Base-by-base conservation (phyloP, 2,113 vertebrate species). In the Sorex fumeus region DNA sequence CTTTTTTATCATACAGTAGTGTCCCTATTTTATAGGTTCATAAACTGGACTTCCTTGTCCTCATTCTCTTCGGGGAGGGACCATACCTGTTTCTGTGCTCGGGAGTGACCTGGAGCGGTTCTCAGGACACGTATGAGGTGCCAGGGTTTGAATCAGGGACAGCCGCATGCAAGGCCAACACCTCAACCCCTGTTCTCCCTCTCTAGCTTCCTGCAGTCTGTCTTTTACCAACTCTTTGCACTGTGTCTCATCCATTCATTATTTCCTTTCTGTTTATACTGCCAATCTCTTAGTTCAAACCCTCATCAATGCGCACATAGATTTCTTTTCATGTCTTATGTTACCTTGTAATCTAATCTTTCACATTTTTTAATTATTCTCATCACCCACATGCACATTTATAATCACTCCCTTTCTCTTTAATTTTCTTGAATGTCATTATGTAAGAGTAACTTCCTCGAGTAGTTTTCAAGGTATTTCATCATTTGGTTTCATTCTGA, bases 401-500 rank as follows among this genome's bases (percentile, higher is more conserved):
- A 28, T 45, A 72, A 60, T 27, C 11, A 64, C 1, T 64, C 28
- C 6, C 21, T 50, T 45, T 57, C 8, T 92, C 50, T 15, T 67
- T 40, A 27, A 6, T 57, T n/a, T 87, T 84, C 12, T 78, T 77
- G 72, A 75, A 53, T 94, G 34, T 84, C 16, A 71, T 27, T 43
- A 66, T 64, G 7, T 64, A 90, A 93, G 71, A 88, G 53, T 34
- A 67, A 83, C 50, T 57, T 30, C 40, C 47, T 32, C 40, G 32
- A 9, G 18, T 82, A 50, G 87, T 30, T 90, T 67, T 76, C 25
- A 64, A 88, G 50, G 32, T 89, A 30, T 80, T 86, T 40, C 72
- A 28, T 45, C 64, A 91, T 87, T 89, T 90, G 67, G n/a, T 84
- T 83, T 95, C 23, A 66, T 67, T 67, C 19, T 69, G 62, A 91